These are phyloP conservation scores for Aricia artaxerxes DNA, from an alignment of 2,888 invertebrate genomes.

Conservation along the genomic window DNA sequence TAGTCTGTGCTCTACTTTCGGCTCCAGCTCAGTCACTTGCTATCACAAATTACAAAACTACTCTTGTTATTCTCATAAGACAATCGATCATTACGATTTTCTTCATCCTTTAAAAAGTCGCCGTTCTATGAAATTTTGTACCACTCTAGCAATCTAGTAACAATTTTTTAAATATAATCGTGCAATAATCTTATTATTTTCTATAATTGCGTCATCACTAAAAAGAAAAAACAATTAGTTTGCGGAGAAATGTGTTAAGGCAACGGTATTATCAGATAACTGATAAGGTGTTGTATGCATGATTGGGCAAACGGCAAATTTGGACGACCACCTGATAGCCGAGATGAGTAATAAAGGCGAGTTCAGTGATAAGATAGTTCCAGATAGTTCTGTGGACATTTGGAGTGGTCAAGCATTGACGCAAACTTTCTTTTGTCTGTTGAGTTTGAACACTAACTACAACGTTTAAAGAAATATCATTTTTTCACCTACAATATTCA, in stretches of 20 bases:
- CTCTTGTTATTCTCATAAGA: background rate
- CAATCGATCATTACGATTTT: too few relatives aligned
- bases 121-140: too few relatives aligned
- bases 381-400: constrained; percentile 32
- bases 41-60: background rate
- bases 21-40: background rate
- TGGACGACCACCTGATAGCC: constrained; percentile 55
- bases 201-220: background rate
- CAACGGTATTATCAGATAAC: constrained; percentile 33
- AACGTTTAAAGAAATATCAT: too few relatives aligned
- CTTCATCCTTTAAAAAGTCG: too few relatives aligned
- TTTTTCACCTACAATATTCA: background rate
- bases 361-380: constrained; percentile 41
- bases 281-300: constrained; percentile 27
- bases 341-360: constrained; percentile 51
- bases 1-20: background rate
- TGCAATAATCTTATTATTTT: background rate
- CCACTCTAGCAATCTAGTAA: too few relatives aligned
- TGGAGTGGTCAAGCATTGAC: constrained; percentile 19
- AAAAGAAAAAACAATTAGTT: constrained; percentile 20
- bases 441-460: background rate
- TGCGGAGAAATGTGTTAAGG: constrained; percentile 32
- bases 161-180: too few relatives aligned
- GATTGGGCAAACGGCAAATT: constrained; percentile 55
- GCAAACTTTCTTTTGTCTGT: background rate